Base-by-base conservation (phyloP, 35 echinoderm and acorn worm genomes). In the Hemicentrotus pulcherrimus region DNA sequence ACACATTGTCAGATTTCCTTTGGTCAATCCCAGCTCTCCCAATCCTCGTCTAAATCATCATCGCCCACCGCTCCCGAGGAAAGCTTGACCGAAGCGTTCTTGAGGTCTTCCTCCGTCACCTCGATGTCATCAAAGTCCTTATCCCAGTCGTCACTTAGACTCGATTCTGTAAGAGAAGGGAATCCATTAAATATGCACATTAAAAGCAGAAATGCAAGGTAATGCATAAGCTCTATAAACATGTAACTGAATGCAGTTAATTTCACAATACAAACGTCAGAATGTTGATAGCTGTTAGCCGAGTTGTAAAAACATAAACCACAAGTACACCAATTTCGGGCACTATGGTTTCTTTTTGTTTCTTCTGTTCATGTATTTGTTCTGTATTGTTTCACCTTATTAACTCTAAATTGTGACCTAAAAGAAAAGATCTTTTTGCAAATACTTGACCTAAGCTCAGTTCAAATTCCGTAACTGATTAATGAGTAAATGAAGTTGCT, bases 91-190 rank as follows among this genome's bases (percentile, higher is more conserved):
- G 96, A 96, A 33, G 97, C 98, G 46, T 94, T 95, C 86, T 94
- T 97, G 4, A 99, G 92, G 61, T 99, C 98, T 94, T 99, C 97
- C 48, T 99, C 98, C 18, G 98, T 97, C 16, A 99, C 96, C 50
- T 99, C 98, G 24, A 99, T 99, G 94, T 99, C 98, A 24, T 97
- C 98, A 95, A 99, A 99, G 47, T 99, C 98, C 88, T 96, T 99
- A 58, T 99, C 98, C 98, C 98, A 99, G 94, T 99, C 98, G 47
- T 99, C 98, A 46, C 97, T 96, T 1, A 99, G 95, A 88, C 98
- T 99, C 31, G 95, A 95, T 94, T 97, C 95, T 96, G 94, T 31
- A 28, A 78, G 65, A 22, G 3, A 78, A 78, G 19, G 28, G 28
- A 89, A 33, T 13, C 86, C 14, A 86, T 31, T 8, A n/a, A 1